Conservation (phyloP, 2,113 vertebrate species). For the Ammospiza caudacuta region DNA sequence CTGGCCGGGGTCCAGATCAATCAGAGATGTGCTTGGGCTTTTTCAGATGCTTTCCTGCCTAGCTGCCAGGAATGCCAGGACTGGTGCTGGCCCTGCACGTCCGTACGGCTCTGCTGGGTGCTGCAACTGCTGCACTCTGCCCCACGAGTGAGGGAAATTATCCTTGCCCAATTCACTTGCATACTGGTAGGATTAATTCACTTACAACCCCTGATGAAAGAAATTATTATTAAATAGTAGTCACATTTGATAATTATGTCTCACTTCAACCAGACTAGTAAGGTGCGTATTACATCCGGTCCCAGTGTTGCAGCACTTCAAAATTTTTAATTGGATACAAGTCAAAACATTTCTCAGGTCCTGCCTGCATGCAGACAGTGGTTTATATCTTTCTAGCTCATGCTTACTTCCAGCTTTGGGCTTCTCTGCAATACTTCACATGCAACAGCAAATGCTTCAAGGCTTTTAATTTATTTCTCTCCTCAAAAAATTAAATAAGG, state of each 20-base stretch:
- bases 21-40: background rate
- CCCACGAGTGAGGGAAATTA: background rate
- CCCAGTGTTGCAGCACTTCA: background rate
- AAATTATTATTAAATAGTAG: conserved; percentile 17
- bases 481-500: background rate
- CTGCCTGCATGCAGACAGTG: background rate
- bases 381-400: background rate
- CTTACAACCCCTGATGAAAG: background rate
- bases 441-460: background rate
- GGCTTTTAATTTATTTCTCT: background rate
- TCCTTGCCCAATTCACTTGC: background rate
- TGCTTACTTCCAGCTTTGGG: background rate
- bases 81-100: background rate
- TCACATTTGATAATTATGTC: background rate
- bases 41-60: background rate
- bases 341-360: background rate
- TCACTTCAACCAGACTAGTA: background rate
- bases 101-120: background rate
- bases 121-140: background rate
- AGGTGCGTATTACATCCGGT: background rate
- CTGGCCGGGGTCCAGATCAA: background rate
- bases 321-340: background rate
- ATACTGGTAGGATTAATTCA: background rate
- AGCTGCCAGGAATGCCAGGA: background rate
- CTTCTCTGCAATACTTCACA: background rate